phyloP scores from a whole-genome alignment of 2,888 invertebrate genomes.

The Cantharis flavilabris region DNA sequence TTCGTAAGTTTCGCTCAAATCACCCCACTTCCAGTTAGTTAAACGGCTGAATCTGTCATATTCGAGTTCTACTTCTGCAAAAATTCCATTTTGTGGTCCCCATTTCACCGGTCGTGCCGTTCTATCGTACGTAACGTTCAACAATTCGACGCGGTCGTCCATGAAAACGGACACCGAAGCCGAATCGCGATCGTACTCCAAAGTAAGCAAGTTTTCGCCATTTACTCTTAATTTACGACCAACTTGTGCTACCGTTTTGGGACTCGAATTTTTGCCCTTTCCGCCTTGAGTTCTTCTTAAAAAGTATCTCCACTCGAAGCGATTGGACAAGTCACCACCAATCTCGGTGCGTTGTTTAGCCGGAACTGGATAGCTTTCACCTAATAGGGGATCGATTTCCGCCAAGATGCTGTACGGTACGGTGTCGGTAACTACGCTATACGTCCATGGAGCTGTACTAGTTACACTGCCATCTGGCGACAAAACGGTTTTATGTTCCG shows the following conservation, averaged over 20 bases:
- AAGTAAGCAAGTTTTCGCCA: slow-evolving; percentile 86
- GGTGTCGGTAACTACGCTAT: slow-evolving; percentile 85
- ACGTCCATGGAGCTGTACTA: slow-evolving; percentile 83
- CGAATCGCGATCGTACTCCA: slow-evolving; percentile 89
- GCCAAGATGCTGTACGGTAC: slow-evolving; percentile 87
- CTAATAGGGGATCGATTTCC: slow-evolving; percentile 86
- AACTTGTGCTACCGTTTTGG: slow-evolving; percentile 78
- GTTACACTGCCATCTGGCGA: slow-evolving; percentile 83
- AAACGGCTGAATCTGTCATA: slow-evolving; percentile 90
- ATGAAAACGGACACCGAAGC: slow-evolving; percentile 86
- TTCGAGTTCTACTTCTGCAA: slow-evolving; percentile 87
- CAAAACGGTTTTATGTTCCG: slow-evolving; percentile 79
- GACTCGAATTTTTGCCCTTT: slow-evolving; percentile 61
- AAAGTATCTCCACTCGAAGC: slow-evolving; percentile 96
- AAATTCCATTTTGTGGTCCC: slow-evolving; percentile 83
- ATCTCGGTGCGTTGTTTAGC: slow-evolving; percentile 89
- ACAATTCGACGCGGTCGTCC: slow-evolving; percentile 82
- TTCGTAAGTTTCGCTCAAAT: slow-evolving; percentile 85
- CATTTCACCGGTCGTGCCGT: slow-evolving; percentile 84
- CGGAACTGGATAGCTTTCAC: slow-evolving; percentile 89
- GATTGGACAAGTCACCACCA: slow-evolving; percentile 86
- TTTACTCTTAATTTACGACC: slow-evolving; percentile 86
- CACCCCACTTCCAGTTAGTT: slow-evolving; percentile 92
- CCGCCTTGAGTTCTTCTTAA: slow-evolving; percentile 72
- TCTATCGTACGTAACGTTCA: slow-evolving; percentile 86